These are phyloP conservation scores for Scortum barcoo DNA, from an alignment of 2,113 vertebrate species.

Conservation along the genomic window DNA sequence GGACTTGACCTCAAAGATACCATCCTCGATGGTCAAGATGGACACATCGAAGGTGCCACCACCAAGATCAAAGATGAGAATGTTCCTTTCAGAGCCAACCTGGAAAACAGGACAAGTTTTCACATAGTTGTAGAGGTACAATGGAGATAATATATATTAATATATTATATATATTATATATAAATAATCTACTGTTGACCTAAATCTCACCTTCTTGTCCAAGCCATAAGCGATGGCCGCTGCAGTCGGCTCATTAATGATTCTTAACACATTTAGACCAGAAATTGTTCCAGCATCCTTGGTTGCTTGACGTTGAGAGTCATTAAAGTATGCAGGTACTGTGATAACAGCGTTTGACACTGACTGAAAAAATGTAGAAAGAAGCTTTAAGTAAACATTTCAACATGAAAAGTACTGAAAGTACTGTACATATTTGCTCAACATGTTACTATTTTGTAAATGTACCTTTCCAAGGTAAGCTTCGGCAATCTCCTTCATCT, in stretches of 20 bases:
- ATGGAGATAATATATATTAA: no score
- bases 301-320: slow-evolving; percentile 5
- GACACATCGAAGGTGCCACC: slow-evolving; percentile 94
- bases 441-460: neutral
- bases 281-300: slow-evolving; percentile 11
- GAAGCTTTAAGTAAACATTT: neutral
- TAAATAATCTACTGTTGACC: neutral
- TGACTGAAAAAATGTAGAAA: neutral
- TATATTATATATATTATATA: no score
- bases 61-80: slow-evolving; percentile 95
- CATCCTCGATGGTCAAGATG: slow-evolving; percentile 85
- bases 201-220: slow-evolving; percentile 23
- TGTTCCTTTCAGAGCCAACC: slow-evolving; percentile 90
- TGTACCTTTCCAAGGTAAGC: neutral
- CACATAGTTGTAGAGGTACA: no score
- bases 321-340: slow-evolving; percentile 11
- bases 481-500: slow-evolving; percentile 13
- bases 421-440: neutral
- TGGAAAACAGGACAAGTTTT: no score
- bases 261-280: neutral
- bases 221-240: neutral
- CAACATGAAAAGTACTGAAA: no score
- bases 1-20: slow-evolving; percentile 87
- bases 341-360: slow-evolving; percentile 9
- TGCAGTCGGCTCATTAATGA: slow-evolving; percentile 1